phyloP scores from a whole-genome alignment of 1,140 invertebrate species.

The Lepeophtheirus salmonis region DNA sequence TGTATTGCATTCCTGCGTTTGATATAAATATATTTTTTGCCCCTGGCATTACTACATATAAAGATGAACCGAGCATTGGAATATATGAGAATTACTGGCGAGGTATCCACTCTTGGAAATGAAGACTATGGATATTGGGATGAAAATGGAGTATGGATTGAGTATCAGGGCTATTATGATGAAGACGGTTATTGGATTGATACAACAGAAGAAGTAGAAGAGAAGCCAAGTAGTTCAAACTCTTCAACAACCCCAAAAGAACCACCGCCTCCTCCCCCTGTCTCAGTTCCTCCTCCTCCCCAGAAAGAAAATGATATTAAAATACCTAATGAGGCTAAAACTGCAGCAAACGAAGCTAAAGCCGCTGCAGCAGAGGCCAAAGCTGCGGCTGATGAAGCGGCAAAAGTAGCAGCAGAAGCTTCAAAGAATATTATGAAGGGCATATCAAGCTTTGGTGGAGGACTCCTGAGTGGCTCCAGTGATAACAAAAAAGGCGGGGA shows the following conservation, averaged over 20 bases:
- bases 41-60: neutral
- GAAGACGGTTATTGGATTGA: slow-evolving; percentile 4
- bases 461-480: slow-evolving; percentile 3
- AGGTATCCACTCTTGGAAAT: neutral
- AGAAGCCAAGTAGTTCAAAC: neutral
- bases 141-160: neutral
- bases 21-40: neutral
- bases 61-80: neutral
- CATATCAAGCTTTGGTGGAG: slow-evolving; percentile 3
- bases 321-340: neutral
- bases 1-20: neutral
- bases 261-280: neutral
- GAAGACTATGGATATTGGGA: slow-evolving; percentile 3
- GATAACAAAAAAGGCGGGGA: neutral
- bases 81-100: neutral
- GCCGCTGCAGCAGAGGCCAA: slow-evolving; percentile 1
- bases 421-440: slow-evolving; percentile 15
- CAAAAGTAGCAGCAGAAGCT: slow-evolving; percentile 16
- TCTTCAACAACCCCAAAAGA: neutral
- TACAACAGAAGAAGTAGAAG: neutral
- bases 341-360: slow-evolving; percentile 5
- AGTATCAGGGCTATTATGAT: slow-evolving; percentile 1
- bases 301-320: neutral
- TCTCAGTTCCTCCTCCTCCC: no score
- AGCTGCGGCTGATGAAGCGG: slow-evolving; percentile 10